Evolutionary conservation across 2,113 vertebrate species (phyloP).

Genomic region (Oreochromis tanganicae): DNA sequence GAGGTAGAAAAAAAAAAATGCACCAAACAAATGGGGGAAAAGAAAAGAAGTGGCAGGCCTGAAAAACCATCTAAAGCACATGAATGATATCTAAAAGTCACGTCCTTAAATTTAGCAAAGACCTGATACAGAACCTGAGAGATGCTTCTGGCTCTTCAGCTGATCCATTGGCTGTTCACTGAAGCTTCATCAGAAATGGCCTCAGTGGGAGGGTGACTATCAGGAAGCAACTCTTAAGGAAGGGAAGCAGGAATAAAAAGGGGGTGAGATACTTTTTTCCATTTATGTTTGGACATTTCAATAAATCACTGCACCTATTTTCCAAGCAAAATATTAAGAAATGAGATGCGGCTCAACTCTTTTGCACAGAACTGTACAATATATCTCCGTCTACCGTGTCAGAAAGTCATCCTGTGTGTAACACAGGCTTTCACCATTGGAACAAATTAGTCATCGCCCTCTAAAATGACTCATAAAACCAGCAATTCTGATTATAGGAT

Average conservation of each 20-base stretch:
- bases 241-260: background rate
- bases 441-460: background rate
- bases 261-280: fast-evolving
- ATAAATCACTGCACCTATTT: fast-evolving
- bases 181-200: background rate
- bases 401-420: background rate
- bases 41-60: background rate
- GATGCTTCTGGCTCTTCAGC: background rate
- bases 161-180: fast-evolving
- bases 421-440: background rate
- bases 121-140: background rate
- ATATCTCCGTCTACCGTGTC: background rate
- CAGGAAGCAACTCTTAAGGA: background rate
- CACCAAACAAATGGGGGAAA: background rate
- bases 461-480: background rate
- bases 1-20: background rate
- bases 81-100: background rate
- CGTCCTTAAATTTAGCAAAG: background rate
- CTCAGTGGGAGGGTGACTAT: background rate
- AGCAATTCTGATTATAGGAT: too few species aligned
- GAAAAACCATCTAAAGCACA: background rate
- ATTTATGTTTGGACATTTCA: background rate
- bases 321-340: background rate
- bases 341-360: fast-evolving
- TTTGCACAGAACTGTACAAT: fast-evolving